These are phyloP conservation scores for Gopherus evgoodei DNA, from an alignment of 2,113 vertebrate genomes.

Conservation along the genomic window DNA sequence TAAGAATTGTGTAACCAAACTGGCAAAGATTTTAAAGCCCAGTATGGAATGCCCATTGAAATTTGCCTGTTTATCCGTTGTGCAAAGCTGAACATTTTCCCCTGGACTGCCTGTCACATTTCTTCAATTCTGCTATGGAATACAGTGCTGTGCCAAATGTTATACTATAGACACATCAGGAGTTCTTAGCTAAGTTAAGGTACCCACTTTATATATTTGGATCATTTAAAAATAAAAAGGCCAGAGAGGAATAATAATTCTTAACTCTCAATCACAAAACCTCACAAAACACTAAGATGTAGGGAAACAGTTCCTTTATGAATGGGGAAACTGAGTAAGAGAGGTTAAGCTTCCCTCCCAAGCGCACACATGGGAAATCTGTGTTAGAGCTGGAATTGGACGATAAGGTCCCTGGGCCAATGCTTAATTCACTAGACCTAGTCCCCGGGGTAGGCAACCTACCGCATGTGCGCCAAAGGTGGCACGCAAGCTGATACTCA, in stretches of 20 bases:
- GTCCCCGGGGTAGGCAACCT: too few species aligned
- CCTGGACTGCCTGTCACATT: not conserved
- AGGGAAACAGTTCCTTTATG: fast-evolving
- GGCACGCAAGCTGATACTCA: too few species aligned
- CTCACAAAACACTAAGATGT: not conserved
- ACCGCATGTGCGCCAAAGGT: too few species aligned
- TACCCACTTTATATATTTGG: not conserved
- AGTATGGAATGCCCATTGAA: conserved; percentile 31
- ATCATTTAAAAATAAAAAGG: not conserved
- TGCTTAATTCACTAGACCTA: not conserved
- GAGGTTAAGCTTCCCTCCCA: not conserved
- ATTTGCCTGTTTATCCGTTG: conserved; percentile 45
- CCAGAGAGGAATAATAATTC: not conserved
- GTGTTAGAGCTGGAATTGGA: not conserved
- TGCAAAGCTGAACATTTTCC: conserved; percentile 52
- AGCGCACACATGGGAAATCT: fast-evolving
- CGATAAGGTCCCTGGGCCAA: not conserved
- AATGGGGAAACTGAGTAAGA: not conserved
- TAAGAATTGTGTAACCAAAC: conserved; percentile 60
- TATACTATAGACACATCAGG: not conserved
- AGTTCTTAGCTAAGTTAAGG: conserved; percentile 10
- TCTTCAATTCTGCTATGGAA: not conserved
- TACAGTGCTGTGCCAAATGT: conserved; percentile 15
- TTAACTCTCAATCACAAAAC: fast-evolving
- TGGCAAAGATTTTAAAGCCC: conserved; percentile 21